A percentile compares a stretch with the other conserved stretches of the same genome.
Conservation (phyloP, 2,113 vertebrate genomes). For the Lampris incognitus region DNA sequence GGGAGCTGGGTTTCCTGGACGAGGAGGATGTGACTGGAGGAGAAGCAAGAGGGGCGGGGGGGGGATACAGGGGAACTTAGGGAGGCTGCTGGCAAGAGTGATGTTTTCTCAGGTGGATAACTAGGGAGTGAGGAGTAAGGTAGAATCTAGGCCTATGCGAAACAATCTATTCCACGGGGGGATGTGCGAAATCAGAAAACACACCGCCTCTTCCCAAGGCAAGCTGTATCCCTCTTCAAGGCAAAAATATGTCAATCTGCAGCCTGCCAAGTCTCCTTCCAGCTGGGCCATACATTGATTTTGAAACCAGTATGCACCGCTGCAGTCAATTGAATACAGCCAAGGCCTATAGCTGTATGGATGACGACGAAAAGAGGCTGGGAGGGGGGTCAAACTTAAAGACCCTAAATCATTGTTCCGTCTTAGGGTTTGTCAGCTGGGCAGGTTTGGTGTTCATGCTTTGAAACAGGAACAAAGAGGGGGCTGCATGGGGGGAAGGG, state of each 20-base stretch:
- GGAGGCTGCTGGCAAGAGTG: constrained; percentile 32
- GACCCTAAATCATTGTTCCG: constrained; percentile 58
- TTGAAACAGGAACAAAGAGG: constrained; percentile 77
- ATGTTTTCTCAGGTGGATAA: too few species aligned
- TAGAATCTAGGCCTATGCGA: constrained; percentile 63
- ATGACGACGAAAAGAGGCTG: constrained; percentile 29
- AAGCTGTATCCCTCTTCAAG: constrained; percentile 62
- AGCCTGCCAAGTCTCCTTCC: constrained; percentile 45
- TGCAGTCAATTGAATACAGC: constrained; percentile 31
- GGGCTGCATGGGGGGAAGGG: constrained; percentile 65
- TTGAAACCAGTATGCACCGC: constrained; percentile 44
- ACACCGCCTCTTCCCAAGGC: constrained; percentile 53
- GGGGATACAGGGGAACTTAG: constrained; percentile 29
- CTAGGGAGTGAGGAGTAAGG: constrained; percentile 32
- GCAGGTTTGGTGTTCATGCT: constrained; percentile 64
- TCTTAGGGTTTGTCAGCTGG: constrained; percentile 62
- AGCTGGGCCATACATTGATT: constrained; percentile 69
- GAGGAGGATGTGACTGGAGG: constrained; percentile 27
- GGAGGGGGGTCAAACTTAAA: constrained; percentile 38
- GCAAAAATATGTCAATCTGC: constrained; percentile 64
- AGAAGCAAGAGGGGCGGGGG: constrained; percentile 18
- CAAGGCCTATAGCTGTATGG: constrained; percentile 28
- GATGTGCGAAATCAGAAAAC: constrained; percentile 42
- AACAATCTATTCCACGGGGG: constrained; percentile 52
- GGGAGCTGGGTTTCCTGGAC: neutral